A percentile compares a stretch with the other conserved stretches of the same genome.
Evolutionary conservation across 2,888 invertebrate species (phyloP).

Genomic region (Nudaria mundana): DNA sequence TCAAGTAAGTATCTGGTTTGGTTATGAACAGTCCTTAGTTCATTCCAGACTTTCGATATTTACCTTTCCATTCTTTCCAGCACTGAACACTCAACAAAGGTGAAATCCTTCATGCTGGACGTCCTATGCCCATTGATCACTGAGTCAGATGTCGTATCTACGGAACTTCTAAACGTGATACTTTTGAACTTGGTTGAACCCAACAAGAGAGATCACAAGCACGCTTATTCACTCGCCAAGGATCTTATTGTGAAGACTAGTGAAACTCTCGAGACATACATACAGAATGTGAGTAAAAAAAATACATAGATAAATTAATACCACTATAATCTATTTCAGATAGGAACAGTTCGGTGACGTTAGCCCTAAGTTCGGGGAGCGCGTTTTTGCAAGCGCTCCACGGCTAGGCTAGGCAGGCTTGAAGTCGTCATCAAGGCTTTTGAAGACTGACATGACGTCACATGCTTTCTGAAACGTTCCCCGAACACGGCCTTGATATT

Average conservation of each 20-base stretch:
- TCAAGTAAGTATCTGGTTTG: conserved; percentile 86
- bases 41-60: not conserved
- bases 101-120: conserved; percentile 98
- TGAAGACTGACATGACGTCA: too few relatives aligned
- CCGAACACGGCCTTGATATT: too few relatives aligned
- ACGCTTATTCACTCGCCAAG: conserved; percentile 94
- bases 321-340: not conserved
- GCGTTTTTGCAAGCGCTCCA: too few relatives aligned
- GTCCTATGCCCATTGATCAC: conserved; percentile 96
- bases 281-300: conserved; percentile 89
- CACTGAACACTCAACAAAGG: conserved; percentile 97
- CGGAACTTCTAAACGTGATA: conserved; percentile 96
- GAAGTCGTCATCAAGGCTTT: too few relatives aligned
- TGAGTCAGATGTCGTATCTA: conserved; percentile 97
- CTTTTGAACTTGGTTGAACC: conserved; percentile 97
- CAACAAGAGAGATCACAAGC: conserved; percentile 92
- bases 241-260: conserved; percentile 95
- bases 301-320: not conserved
- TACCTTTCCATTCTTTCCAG: conserved; percentile 60
- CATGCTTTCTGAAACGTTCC: too few relatives aligned
- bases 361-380: too few relatives aligned
- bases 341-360: not conserved
- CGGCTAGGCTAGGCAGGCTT: too few relatives aligned
- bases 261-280: conserved; percentile 95
- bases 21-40: not conserved